Evolutionary conservation across 1,140 invertebrate genomes (phyloP), one percentile per base, ranked within the genome.

Genomic region (Bombus pascuorum): DNA sequence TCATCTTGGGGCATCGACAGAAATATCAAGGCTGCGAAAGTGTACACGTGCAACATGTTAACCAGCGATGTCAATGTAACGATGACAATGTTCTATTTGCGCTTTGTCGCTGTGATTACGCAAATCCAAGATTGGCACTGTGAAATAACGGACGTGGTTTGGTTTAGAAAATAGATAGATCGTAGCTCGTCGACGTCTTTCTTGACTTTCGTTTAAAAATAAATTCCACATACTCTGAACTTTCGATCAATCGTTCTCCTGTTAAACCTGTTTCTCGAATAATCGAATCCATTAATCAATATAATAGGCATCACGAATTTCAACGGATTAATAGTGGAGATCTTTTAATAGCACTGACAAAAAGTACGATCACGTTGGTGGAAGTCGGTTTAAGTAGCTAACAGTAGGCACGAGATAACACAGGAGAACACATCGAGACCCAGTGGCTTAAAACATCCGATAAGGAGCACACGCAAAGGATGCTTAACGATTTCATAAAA

Each of bases 401-500:
- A 53, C 78, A 89, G 75, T 83, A 66, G 82, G 79, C 62, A 53
- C 15, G 22, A 87, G 88, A 90, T 90, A 90, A 86, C 82, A 1
- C 22, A 53, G 75, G 34, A 53, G 47, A 53, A 53, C 18, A 53
- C 18, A 72, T 62, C 81, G 77, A 81, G 74, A 68, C 68, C 44
- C 76, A 71, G 81, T 76, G 57, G 65, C 74, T 89, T 89, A 89
- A 90, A 89, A 86, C 87, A 87, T 87, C 78, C 86, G 91, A 92
- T 91, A 92, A 92, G 91, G 75, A 88, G 86, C 90, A 88, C 85
- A 89, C 89, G 87, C 85, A 76, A 84, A 62, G 74, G 73, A 72
- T 73, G 85, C 88, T 93, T 91, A 89, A 92, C 91, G 91, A 92
- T 93, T 92, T 93, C 92, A 92, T 91, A 91, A 91, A 93, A 68